A percentile compares a stretch with the other conserved stretches of the same genome.
Conservation (phyloP, 2,113 vertebrate genomes). For the Myotis lucifugus region DNA sequence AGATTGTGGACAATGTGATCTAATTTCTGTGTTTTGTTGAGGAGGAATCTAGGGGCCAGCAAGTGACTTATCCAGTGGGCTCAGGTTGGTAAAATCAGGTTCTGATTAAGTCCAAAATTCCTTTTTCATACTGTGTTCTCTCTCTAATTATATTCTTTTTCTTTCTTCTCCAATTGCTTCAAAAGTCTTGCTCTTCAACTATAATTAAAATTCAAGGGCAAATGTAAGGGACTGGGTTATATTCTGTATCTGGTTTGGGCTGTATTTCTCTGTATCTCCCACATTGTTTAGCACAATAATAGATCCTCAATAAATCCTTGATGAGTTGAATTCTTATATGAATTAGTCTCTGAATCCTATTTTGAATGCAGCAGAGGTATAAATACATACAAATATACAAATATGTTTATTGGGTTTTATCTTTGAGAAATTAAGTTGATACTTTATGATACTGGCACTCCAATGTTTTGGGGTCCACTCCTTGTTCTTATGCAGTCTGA, state of each 20-base stretch:
- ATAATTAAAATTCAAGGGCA: neutral
- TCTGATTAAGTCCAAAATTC: neutral
- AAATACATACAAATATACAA: neutral
- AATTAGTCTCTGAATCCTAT: neutral
- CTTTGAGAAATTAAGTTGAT: neutral
- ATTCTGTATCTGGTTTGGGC: neutral
- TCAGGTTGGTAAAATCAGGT: neutral
- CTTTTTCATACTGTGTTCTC: neutral
- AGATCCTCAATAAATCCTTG: neutral
- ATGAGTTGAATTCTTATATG: neutral
- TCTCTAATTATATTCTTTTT: slow-evolving; percentile 2
- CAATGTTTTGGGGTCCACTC: neutral
- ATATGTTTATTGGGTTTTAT: neutral
- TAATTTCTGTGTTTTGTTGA: neutral
- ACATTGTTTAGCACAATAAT: neutral
- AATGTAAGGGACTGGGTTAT: neutral
- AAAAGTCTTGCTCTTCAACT: neutral
- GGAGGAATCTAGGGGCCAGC: neutral
- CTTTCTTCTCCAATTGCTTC: neutral
- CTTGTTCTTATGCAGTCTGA: neutral
- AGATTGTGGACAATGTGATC: neutral
- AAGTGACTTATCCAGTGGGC: neutral
- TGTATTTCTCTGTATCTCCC: neutral
- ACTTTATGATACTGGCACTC: neutral
- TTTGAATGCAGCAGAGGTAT: neutral